phyloP scores from a whole-genome alignment of 1,140 invertebrate genomes.

The Brachionus paranguensis region DNA sequence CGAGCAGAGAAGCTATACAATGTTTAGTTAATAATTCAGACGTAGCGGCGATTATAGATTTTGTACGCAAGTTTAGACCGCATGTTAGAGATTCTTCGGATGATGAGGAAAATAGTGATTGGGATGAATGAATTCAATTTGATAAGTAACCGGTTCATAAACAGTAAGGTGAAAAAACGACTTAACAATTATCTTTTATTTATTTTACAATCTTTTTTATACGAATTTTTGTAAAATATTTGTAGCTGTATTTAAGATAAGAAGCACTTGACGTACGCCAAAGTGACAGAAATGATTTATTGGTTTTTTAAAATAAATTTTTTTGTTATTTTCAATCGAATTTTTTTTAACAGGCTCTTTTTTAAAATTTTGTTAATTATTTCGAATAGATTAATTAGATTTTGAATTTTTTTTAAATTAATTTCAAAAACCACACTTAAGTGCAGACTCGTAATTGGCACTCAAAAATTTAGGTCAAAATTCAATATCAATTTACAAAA shows the following conservation, averaged over 20 bases:
- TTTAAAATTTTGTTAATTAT: background rate
- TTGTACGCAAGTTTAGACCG: conserved; percentile 36
- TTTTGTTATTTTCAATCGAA: background rate
- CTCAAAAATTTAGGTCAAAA: background rate
- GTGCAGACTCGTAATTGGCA: background rate
- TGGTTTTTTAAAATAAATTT: background rate
- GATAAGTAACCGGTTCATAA: background rate
- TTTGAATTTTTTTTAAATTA: background rate
- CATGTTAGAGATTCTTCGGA: conserved; percentile 34
- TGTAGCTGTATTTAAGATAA: background rate
- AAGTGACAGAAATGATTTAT: background rate
- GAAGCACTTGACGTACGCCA: background rate
- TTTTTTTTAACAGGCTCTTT: background rate
- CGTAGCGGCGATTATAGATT: conserved; percentile 37
- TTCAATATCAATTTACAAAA: background rate
- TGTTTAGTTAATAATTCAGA: conserved; percentile 38
- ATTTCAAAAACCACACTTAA: background rate
- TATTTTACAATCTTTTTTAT: background rate
- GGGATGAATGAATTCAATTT: conserved; percentile 12
- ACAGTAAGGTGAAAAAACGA: background rate
- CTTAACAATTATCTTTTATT: background rate
- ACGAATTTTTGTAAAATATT: background rate
- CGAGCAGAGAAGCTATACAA: conserved; percentile 4
- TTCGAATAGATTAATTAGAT: background rate
- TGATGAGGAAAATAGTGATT: conserved; percentile 38